phyloP scores from a whole-genome alignment of 1,140 invertebrate species.

The Drosophila fuyamai region DNA sequence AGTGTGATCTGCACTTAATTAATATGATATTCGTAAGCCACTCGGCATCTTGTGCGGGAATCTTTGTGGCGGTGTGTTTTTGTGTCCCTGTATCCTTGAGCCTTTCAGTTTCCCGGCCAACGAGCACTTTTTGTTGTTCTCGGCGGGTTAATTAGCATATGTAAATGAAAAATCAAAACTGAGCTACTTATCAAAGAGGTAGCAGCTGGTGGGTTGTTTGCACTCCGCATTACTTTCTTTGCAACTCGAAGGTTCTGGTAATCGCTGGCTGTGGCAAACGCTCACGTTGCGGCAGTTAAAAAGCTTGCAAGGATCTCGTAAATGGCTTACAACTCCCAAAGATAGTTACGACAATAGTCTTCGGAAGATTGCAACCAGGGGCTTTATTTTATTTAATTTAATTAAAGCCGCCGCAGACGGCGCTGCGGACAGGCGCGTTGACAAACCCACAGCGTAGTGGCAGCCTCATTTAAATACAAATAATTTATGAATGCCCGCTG shows the following conservation, averaged over 20 bases:
- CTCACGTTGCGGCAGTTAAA: conserved; percentile 76
- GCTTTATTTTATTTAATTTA: conserved; percentile 43
- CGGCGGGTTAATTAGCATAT: conserved; percentile 72
- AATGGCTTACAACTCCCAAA: conserved; percentile 26
- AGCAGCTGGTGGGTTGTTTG: conserved; percentile 23
- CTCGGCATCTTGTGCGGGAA: conserved; percentile 29
- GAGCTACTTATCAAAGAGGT: conserved; percentile 34
- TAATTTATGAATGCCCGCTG: conserved; percentile 59
- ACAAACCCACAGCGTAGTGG: conserved; percentile 51
- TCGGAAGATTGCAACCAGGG: not conserved
- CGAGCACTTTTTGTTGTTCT: conserved; percentile 54
- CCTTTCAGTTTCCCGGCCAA: conserved; percentile 47
- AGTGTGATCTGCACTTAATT: conserved; percentile 65
- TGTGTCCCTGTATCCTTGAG: conserved; percentile 10
- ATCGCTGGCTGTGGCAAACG: conserved; percentile 43
- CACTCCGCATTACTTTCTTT: conserved; percentile 8
- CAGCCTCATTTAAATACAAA: conserved; percentile 56
- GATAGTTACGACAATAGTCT: conserved; percentile 35
- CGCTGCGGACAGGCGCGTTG: conserved; percentile 36
- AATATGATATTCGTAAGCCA: conserved; percentile 58
- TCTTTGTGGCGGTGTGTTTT: conserved; percentile 4
- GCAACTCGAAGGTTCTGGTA: conserved; percentile 37
- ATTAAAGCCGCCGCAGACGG: conserved; percentile 40
- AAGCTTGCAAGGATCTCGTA: conserved; percentile 21
- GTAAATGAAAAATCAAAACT: conserved; percentile 78